Evolutionary conservation across 2,113 vertebrate species (phyloP), one percentile per base, ranked within the genome.

Genomic region (Myocastor coypus): DNA sequence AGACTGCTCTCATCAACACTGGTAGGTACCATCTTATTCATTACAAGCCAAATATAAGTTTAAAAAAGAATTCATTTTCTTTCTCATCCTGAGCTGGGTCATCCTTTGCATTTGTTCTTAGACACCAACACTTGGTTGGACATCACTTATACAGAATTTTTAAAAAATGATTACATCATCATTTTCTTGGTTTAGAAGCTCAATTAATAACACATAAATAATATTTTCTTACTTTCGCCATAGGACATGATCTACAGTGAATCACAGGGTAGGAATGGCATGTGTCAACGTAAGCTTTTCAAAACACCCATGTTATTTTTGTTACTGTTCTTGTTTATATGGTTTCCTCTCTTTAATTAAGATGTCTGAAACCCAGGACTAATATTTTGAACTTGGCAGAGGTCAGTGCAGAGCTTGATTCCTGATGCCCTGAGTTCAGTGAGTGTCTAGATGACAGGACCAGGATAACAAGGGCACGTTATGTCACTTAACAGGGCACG

Each of bases 381-480:
- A 50, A 73, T 32, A 19, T 0, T 66, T 19, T 61, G 12, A 30
- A 81, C 80, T 16, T 57, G 3, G 83, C n/a, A 71, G 26, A 61
- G 30, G 26, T 83, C 30, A 52, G 1, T 4, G 8, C 19, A 42
- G 5, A 68, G 30, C 40, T 20, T 5, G 69, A 69, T 13, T 73
- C 37, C 28, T 37, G 16, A 5, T 32, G 40, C 14, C 3, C 6
- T 5, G 7, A 30, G 34, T 59, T 71, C 42, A 71, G 52, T 50
- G 37, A 77, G 46, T 10, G 42, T 4, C 9, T 86, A 30, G 32
- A 13, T 55, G 30, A 37, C 46, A 52, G 34, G 20, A 30, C 24
- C 42, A 8, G 8, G 11, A 2, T 17, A 7, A 1, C 57, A 3
- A 3, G 13, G 68, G 17, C 5, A 52, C 1, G 1, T 46, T 24